These are phyloP conservation scores for Ia io DNA, from an alignment of 2,113 vertebrate species.

Conservation along the genomic window DNA sequence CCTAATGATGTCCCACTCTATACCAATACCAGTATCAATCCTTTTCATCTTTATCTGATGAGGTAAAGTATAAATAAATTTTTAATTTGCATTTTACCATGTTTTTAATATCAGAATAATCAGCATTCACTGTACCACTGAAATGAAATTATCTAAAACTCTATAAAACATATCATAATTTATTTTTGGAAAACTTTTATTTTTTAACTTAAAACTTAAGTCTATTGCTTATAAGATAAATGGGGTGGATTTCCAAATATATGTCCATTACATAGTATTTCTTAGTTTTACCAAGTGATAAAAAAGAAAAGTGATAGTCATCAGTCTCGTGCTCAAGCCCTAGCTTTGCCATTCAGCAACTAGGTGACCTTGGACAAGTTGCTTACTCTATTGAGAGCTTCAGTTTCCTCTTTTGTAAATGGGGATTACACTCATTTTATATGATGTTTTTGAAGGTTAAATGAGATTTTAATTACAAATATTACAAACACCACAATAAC, in stretches of 20 bases:
- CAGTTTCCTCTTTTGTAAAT: conserved; percentile 63
- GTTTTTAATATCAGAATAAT: conserved; percentile 25
- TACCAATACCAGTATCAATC: not conserved
- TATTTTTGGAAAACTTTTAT: conserved; percentile 37
- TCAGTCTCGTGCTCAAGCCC: not conserved
- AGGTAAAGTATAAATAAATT: not conserved
- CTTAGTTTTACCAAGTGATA: not conserved
- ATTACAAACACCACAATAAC: not conserved
- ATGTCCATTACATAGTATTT: not conserved
- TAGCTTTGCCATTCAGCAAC: not conserved
- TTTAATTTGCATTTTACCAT: conserved; percentile 32
- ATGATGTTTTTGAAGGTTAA: conserved; percentile 22
- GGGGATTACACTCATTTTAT: not conserved
- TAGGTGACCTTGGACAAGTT: not conserved
- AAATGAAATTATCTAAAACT: conserved; percentile 11
- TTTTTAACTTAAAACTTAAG: conserved; percentile 39
- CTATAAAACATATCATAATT: conserved; percentile 19
- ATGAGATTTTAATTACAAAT: conserved; percentile 9
- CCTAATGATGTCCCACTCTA: not conserved
- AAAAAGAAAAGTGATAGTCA: not conserved
- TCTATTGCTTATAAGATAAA: not conserved
- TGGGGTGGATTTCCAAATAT: not conserved
- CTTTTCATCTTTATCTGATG: not conserved
- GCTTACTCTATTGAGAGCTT: not conserved
- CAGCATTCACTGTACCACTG: not conserved